These are phyloP conservation scores for Rhagologus leucostigma DNA, from an alignment of 2,113 vertebrate genomes.

Conservation along the genomic window DNA sequence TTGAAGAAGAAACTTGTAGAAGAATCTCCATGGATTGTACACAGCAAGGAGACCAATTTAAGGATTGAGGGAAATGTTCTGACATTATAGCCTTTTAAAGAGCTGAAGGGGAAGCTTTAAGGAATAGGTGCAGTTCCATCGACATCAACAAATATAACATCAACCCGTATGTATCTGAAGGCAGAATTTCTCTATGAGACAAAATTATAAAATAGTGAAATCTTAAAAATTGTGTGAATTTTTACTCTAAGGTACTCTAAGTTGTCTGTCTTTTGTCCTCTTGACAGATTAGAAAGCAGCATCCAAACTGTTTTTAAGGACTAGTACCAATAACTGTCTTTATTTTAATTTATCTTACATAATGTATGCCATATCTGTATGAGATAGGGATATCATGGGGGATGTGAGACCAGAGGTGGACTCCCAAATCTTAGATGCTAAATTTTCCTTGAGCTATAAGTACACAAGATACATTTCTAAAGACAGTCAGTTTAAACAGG, in stretches of 20 bases:
- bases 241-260: background rate
- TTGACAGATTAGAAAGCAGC: background rate
- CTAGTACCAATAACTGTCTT: background rate
- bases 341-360: background rate
- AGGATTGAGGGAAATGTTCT: background rate
- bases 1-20: background rate
- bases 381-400: background rate
- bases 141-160: background rate
- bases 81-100: background rate
- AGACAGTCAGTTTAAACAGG: background rate
- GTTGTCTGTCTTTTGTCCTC: background rate
- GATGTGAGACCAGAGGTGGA: background rate
- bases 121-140: background rate
- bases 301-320: background rate
- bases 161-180: background rate
- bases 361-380: background rate
- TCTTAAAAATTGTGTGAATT: background rate
- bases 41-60: background rate
- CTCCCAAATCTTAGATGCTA: background rate
- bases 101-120: background rate
- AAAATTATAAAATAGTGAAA: background rate
- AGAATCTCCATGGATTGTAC: background rate
- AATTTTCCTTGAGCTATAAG: background rate
- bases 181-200: background rate
- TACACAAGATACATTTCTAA: background rate